Evolutionary conservation across 2,797 vertebrate species (phyloP), one percentile per base, ranked within the genome.

Genomic region (Ctenochaetus hawaiiensis): DNA sequence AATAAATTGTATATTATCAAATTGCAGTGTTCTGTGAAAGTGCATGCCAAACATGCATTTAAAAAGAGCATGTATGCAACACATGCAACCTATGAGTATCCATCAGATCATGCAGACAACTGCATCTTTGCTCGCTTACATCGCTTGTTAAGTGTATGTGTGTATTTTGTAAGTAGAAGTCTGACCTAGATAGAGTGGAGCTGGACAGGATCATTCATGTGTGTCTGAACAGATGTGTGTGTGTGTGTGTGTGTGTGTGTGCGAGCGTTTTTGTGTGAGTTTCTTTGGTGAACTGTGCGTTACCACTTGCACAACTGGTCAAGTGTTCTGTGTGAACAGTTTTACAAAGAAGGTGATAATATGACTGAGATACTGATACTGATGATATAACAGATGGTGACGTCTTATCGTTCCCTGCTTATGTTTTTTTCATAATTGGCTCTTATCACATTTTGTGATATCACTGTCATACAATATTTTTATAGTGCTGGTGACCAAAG

Each of bases 171-270:
- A 49, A 22, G 41, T 12, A 52, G 26, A 37, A 52, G 37, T 43
- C 48, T 71, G 68, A 71, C 58, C 68, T 30, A 71, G 20, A 59
- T 53, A 71, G 37, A 61, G 30, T 17, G 20, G 22, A 52, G 47
- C 61, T 64, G 71, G 60, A 73, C 51, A 63, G 52, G 44, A 26
- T 41, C 13, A 7, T 20, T 14, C 39, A 52, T 68, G 66, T 76
- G 51, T 70, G 39, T 68, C 47, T 49, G 66, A 23, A 30, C 16
- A 30, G 13, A 30, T 69, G 30, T 64, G 22, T 60, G 11, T 60
- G 41, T 45, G 17, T 67, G 22, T 60, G 11, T 60, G 41, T 45
- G 17, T 67, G 20, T 58, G 39, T 43, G 14, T 67, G 48, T 54
- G 14, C 56, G 66, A 63, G 58, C 64, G 39, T 61, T 8, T 64